Conservation (phyloP, 1,140 invertebrate genomes). For the Drosophila santomea region DNA sequence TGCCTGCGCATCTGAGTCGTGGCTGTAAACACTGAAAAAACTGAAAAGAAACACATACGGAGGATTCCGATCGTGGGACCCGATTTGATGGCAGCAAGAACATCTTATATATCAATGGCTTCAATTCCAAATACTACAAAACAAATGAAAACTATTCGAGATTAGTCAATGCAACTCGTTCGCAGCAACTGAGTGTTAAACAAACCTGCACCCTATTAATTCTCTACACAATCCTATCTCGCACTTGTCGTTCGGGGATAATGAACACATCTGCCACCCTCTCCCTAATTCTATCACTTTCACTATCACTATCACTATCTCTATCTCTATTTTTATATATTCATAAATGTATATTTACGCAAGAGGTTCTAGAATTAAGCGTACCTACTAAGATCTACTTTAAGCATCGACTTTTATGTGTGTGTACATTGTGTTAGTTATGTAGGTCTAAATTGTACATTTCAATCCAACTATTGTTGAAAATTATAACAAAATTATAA, state of each 20-base stretch:
- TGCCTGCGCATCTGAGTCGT: constrained; percentile 43
- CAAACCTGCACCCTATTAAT: constrained; percentile 29
- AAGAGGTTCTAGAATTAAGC: constrained; percentile 74
- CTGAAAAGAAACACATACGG: constrained; percentile 9
- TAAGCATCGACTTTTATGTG: constrained; percentile 67
- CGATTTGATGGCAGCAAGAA: constrained; percentile 30
- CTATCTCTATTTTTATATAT: constrained; percentile 49
- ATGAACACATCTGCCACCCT: constrained; percentile 16
- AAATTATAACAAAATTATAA: constrained; percentile 56
- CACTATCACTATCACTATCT: constrained; percentile 31
- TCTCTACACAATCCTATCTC: constrained; percentile 27
- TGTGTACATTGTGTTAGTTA: constrained; percentile 76
- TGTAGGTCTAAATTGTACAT: constrained; percentile 69
- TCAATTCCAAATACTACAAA: constrained; percentile 74
- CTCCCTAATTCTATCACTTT: too few relatives aligned
- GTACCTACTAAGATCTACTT: constrained; percentile 62
- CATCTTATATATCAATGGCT: constrained; percentile 62
- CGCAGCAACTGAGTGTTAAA: constrained; percentile 30
- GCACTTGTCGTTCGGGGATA: constrained; percentile 30
- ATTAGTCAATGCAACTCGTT: constrained; percentile 55
- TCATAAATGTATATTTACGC: constrained; percentile 59
- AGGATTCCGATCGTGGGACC: constrained; percentile 20
- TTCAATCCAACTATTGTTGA: constrained; percentile 64
- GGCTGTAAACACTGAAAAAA: constrained; percentile 37
- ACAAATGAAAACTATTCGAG: constrained; percentile 56